Percentiles rank a stretch among this genome's conserved stretches.
Evolutionary conservation across 2,113 vertebrate genomes (phyloP).

Genomic region (Hippopotamus amphibius): DNA sequence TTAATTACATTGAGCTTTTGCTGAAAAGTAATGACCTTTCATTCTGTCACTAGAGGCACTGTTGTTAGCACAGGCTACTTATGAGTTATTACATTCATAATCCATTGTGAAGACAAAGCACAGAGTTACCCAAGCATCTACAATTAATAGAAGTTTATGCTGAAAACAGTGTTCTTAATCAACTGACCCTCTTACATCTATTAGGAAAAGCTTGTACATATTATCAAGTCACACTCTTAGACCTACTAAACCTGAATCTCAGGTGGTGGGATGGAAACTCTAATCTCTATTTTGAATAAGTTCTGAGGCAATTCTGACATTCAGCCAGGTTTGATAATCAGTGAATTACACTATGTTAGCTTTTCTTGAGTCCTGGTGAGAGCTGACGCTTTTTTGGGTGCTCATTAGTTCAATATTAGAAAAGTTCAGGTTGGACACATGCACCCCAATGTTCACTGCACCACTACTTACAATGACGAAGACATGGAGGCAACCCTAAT

Average conservation of each 20-base stretch:
- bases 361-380: not conserved
- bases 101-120: slow-evolving; percentile 9
- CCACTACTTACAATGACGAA: not conserved
- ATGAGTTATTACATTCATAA: not conserved
- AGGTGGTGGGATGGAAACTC: not conserved
- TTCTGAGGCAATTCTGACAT: not conserved
- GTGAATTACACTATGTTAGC: not conserved
- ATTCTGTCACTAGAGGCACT: slow-evolving; percentile 6
- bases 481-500: not conserved
- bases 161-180: slow-evolving; percentile 7
- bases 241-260: not conserved
- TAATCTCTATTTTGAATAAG: not conserved
- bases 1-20: slow-evolving; percentile 71
- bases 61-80: not conserved
- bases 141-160: not conserved
- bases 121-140: not conserved
- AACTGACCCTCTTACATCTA: not conserved
- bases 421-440: not conserved
- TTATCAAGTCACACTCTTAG: not conserved
- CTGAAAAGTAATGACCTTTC: slow-evolving; percentile 58
- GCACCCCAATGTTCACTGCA: not conserved
- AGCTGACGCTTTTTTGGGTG: not conserved
- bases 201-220: not conserved
- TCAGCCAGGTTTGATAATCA: not conserved
- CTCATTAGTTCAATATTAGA: not conserved